Evolutionary conservation across 2,113 vertebrate genomes (phyloP).

Genomic region (Rhinopithecus roxellana): DNA sequence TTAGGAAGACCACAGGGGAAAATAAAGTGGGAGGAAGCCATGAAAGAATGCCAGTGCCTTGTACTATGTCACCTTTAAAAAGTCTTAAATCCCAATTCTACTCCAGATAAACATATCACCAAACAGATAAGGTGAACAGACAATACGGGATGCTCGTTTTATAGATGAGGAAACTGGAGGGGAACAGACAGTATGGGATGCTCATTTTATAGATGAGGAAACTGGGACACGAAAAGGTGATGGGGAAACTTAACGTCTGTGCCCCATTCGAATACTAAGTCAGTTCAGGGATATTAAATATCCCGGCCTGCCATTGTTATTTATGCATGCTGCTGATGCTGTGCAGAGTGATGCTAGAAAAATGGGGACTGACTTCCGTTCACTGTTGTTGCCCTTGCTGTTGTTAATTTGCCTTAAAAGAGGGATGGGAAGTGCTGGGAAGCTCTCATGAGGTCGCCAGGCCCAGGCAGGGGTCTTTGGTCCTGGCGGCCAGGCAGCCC

Average conservation of each 20-base stretch:
- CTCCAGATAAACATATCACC: neutral
- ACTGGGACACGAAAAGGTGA: fast-evolving
- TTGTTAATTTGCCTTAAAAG: neutral
- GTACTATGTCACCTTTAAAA: fast-evolving
- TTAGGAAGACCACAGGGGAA: too few species aligned
- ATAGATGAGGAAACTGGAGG: neutral
- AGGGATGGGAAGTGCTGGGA: fast-evolving
- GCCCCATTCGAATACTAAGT: neutral
- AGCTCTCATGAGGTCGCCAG: fast-evolving
- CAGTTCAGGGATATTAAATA: fast-evolving
- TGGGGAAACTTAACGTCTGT: fast-evolving
- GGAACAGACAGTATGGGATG: fast-evolving
- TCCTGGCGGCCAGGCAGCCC: fast-evolving
- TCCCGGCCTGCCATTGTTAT: neutral
- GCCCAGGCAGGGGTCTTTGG: fast-evolving
- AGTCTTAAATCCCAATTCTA: too few species aligned
- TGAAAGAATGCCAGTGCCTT: fast-evolving
- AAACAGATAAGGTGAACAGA: too few species aligned
- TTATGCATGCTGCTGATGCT: fast-evolving
- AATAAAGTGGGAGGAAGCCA: too few species aligned
- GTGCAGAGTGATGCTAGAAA: fast-evolving
- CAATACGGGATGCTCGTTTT: fast-evolving
- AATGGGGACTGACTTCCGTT: neutral
- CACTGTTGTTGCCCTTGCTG: fast-evolving
- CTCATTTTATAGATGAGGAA: neutral